Conservation (phyloP, 2,888 invertebrate species). For the Listrodromus nycthemerus region DNA sequence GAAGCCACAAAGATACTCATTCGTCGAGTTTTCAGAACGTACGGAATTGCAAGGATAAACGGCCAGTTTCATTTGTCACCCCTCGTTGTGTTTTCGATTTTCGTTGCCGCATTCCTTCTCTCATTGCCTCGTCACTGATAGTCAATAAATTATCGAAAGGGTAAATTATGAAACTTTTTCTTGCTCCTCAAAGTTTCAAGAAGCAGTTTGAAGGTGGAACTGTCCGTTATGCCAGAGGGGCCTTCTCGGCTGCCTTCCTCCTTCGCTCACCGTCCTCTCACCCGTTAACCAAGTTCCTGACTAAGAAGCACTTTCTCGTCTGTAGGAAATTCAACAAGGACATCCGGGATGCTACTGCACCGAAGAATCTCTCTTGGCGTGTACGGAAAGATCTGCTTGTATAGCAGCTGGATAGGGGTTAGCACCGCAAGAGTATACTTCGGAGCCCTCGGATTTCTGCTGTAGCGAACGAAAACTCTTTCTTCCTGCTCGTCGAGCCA, state of each 20-base stretch:
- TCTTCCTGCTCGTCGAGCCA: background rate
- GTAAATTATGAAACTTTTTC: slow-evolving; percentile 65
- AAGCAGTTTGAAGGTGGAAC: slow-evolving; percentile 31
- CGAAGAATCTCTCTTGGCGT: slow-evolving; percentile 1
- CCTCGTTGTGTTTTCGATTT: slow-evolving; percentile 11
- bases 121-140: slow-evolving; percentile 20
- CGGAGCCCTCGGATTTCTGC: background rate
- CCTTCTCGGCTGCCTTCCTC: slow-evolving; percentile 21
- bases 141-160: slow-evolving; percentile 48
- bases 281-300: slow-evolving; percentile 61
- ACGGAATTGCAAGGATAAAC: slow-evolving; percentile 1
- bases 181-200: slow-evolving; percentile 47
- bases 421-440: background rate
- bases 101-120: background rate
- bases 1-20: background rate
- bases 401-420: background rate
- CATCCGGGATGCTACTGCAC: slow-evolving; percentile 42
- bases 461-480: slow-evolving; percentile 3
- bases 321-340: slow-evolving; percentile 65
- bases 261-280: background rate
- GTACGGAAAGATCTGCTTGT: background rate
- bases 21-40: background rate
- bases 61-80: background rate
- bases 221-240: slow-evolving; percentile 45
- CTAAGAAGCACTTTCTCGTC: slow-evolving; percentile 55